Base-by-base conservation (phyloP, 2,113 vertebrate species). In the Amblyornis subalaris region DNA sequence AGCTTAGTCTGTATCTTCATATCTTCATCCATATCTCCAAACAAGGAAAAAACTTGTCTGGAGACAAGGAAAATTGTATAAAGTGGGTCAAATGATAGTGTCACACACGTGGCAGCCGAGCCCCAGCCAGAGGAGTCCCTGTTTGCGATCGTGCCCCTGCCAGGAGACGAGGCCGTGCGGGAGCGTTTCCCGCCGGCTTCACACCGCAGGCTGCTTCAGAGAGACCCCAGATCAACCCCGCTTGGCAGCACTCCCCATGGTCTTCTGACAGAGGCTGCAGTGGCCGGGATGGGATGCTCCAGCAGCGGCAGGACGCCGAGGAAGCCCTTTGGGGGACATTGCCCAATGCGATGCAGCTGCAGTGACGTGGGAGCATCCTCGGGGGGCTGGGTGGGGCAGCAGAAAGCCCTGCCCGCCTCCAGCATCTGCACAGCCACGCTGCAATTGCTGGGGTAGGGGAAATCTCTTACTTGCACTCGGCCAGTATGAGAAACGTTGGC, bases 331-430 rank as follows among this genome's bases (percentile, higher is more conserved):
- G 1, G 5, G 61, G 26, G 6, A 15, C 0, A 0, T 11, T 23
- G 54, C 5, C 28, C 42, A 57, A 47, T 5, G 4, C 57, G 10
- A 38, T 38, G 42, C 42, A 47, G 40, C 33, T 55, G 62, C 35
- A 1, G 2, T 13, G 36, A 6, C 0, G 1, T n/a, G 50, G 5
- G n/a, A 53, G 14, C 4, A 1, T 47, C 51, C 67, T 28, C 0
- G 0, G 36, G 53, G 45, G 70, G n/a, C 24, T 26, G 92, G 40
- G n/a, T 16, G 71, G 51, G 42, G 12, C 1, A 1, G 54, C 72
- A 3, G 0, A 38, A 61, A 69, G 14, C 31, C 67, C 80, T 65
- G 54, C 22, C 26, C 47, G 42, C 45, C 40, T 65, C 73, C 51
- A 12, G 24, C 60, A 28, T 16, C 57, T 54, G 57, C 38, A 74